Evolutionary conservation across 2,113 vertebrate genomes (phyloP).

Genomic region (Melanocharis versteri): DNA sequence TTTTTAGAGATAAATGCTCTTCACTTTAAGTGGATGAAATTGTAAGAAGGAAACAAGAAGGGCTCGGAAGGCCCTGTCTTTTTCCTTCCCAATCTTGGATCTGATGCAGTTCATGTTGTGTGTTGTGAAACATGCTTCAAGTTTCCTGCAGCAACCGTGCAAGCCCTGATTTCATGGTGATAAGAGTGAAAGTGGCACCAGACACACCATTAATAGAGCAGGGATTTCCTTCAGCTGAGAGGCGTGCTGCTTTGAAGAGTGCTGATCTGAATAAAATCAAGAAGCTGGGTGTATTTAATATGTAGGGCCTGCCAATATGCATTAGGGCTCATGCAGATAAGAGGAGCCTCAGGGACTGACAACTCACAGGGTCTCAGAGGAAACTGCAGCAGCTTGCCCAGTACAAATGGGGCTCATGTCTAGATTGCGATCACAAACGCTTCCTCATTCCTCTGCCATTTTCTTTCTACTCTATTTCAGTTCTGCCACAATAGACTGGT

Average conservation of each 20-base stretch:
- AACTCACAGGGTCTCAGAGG: not conserved
- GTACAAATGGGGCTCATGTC: not conserved
- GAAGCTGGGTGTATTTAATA: constrained; percentile 32
- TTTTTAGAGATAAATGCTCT: not conserved
- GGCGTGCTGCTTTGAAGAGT: not conserved
- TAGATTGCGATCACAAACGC: not conserved
- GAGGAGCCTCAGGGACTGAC: constrained; percentile 27
- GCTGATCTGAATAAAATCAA: constrained; percentile 46
- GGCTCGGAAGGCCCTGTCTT: not conserved
- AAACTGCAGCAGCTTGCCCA: not conserved
- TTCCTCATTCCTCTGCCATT: not conserved
- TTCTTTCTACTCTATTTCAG: not conserved
- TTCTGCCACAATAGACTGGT: not conserved
- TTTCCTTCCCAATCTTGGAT: not conserved
- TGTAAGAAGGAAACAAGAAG: not conserved
- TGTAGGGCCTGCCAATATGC: constrained; percentile 37
- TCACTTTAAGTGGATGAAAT: not conserved
- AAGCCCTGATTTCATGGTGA: not conserved
- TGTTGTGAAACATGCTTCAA: not conserved
- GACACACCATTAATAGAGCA: not conserved
- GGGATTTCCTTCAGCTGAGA: constrained; percentile 23
- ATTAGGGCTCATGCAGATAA: constrained; percentile 14
- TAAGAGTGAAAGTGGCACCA: not conserved
- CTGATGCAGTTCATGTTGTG: not conserved
- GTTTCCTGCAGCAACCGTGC: not conserved